A percentile compares a stretch with the other conserved stretches of the same genome.
Conservation (phyloP, 92 coral and sea anemone species). For the Bergia sp. region DNA sequence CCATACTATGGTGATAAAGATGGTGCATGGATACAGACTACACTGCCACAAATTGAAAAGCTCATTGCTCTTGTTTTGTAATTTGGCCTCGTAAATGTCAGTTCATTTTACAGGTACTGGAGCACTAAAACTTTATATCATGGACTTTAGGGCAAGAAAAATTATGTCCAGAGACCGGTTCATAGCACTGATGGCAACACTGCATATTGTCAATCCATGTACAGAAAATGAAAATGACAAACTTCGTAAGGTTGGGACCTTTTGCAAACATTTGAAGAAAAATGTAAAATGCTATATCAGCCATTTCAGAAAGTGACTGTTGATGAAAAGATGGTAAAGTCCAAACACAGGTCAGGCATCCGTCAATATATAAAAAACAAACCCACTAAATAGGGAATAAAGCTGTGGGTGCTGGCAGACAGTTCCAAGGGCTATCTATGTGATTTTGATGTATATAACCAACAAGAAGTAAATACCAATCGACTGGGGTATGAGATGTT, state of each 20-base stretch:
- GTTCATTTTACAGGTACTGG: no score
- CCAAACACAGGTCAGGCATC: not conserved
- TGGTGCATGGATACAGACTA: no score
- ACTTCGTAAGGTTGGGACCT: constrained; percentile 19
- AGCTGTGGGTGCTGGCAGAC: constrained; percentile 12
- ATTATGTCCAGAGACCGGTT: no score
- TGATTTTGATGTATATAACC: constrained; percentile 15
- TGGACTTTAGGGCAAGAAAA: no score
- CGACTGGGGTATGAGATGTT: no score
- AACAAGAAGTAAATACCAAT: not conserved
- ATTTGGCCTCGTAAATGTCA: no score
- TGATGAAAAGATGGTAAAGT: constrained; percentile 34
- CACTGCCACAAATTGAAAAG: no score
- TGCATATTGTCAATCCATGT: constrained; percentile 22
- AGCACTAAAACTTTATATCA: no score
- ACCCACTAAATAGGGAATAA: constrained; percentile 10
- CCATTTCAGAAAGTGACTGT: constrained; percentile 45
- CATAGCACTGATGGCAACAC: no score
- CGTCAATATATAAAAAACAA: constrained; percentile 20
- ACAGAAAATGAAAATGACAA: constrained; percentile 6
- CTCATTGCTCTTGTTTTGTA: no score
- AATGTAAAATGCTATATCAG: constrained; percentile 35
- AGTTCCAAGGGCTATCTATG: no score
- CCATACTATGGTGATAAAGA: no score
- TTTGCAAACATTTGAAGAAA: constrained; percentile 2